These are phyloP conservation scores for Procambarus clarkii DNA, from an alignment of 1,140 invertebrate genomes.

Conservation along the genomic window DNA sequence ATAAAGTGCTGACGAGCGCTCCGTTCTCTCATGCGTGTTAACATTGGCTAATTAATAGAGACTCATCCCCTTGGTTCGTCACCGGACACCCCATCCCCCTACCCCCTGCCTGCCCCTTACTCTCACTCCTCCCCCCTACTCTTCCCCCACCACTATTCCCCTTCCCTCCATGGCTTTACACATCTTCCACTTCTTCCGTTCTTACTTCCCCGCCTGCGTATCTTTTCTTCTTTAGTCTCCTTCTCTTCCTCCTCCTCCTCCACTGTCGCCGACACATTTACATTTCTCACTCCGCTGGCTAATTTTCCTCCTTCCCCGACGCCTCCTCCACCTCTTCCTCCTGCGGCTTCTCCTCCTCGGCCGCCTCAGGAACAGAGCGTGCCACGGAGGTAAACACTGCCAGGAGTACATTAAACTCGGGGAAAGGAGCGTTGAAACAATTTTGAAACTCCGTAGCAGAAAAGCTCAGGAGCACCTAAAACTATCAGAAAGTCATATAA, in stretches of 20 bases:
- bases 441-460: too few species aligned
- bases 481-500: too few species aligned
- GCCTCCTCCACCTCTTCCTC: neutral
- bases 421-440: too few species aligned
- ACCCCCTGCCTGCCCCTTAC: neutral
- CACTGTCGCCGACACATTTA: neutral
- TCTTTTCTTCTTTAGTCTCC: neutral
- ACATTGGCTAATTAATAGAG: slow-evolving; percentile 3
- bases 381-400: too few species aligned
- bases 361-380: too few species aligned
- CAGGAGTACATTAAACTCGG: too few species aligned
- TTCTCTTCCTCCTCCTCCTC: neutral
- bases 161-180: neutral
- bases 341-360: neutral
- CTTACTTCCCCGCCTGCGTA: neutral
- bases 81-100: neutral
- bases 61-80: neutral
- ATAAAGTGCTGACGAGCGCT: neutral
- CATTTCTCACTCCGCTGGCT: neutral
- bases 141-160: neutral
- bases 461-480: too few species aligned
- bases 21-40: neutral
- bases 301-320: neutral
- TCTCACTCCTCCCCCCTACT: neutral
- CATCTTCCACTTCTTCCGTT: neutral